A percentile compares a stretch with the other conserved stretches of the same genome.
These are phyloP conservation scores for Falco biarmicus DNA, from an alignment of 2,797 vertebrate genomes.

Conservation along the genomic window DNA sequence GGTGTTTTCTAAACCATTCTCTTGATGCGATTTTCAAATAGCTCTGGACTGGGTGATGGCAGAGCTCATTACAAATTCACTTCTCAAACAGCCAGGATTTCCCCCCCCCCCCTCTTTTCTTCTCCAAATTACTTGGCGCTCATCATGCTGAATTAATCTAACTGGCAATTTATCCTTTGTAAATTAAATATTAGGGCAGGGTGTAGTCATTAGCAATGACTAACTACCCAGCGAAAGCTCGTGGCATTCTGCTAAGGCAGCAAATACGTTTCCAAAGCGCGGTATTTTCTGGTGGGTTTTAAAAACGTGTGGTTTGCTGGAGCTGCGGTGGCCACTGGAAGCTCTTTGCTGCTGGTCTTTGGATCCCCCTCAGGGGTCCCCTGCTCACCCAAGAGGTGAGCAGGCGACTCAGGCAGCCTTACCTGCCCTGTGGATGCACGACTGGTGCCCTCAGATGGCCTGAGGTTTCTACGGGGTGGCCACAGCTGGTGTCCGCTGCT, in stretches of 20 bases:
- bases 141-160: constrained; percentile 31
- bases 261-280: background rate
- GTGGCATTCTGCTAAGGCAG: background rate
- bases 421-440: rapidly evolving
- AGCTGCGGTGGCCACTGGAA: background rate
- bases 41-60: background rate
- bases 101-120: background rate
- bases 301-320: rapidly evolving
- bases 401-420: rapidly evolving
- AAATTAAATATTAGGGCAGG: constrained; percentile 49
- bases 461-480: background rate
- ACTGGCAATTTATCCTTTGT: constrained; percentile 26
- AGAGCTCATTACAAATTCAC: background rate
- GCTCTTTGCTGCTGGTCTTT: background rate
- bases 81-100: background rate
- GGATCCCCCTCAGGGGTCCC: too few relatives aligned
- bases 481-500: rapidly evolving
- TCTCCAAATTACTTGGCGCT: background rate
- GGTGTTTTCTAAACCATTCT: rapidly evolving
- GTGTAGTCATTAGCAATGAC: background rate
- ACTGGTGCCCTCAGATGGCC: rapidly evolving
- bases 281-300: background rate
- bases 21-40: rapidly evolving
- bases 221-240: background rate
- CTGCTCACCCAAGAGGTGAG: background rate